Conservation (phyloP, 2,888 invertebrate genomes). For the Mesorhabditis sp. region DNA sequence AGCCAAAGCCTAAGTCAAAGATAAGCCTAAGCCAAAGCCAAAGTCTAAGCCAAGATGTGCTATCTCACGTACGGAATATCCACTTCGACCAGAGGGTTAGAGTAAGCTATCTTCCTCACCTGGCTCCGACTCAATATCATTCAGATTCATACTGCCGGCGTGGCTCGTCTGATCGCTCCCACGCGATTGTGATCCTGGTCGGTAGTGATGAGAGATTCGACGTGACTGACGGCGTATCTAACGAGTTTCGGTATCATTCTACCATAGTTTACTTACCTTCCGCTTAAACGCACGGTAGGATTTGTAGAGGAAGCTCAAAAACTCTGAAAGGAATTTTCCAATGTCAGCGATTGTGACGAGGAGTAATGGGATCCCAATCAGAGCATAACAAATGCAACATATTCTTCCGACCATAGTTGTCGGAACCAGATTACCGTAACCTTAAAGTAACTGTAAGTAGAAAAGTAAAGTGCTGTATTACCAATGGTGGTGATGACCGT, state of each 20-base stretch:
- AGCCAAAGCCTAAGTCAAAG: no score
- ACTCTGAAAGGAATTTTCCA: conserved; percentile 57
- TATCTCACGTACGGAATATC: no score
- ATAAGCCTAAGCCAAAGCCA: no score
- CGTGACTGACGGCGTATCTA: conserved; percentile 51
- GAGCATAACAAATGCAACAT: conserved; percentile 56
- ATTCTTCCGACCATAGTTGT: conserved; percentile 49
- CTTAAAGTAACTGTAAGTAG: conserved; percentile 21
- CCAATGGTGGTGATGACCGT: conserved; percentile 59
- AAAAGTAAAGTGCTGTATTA: conserved; percentile 11
- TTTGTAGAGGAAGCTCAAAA: conserved; percentile 52
- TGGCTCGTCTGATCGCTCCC: conserved; percentile 21
- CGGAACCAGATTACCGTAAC: conserved; percentile 54
- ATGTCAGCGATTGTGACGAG: conserved; percentile 57
- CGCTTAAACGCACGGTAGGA: conserved; percentile 50
- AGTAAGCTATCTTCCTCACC: background rate
- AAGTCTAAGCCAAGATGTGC: no score
- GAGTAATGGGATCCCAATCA: conserved; percentile 57
- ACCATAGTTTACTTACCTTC: conserved; percentile 33
- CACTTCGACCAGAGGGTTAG: no score
- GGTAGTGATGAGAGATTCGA: conserved; percentile 44
- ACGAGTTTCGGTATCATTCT: conserved; percentile 8
- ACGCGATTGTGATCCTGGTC: conserved; percentile 41
- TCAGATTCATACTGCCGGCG: conserved; percentile 47
- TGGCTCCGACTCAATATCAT: conserved; percentile 46